These are phyloP conservation scores for Corvus moneduloides DNA, from an alignment of 2,113 vertebrate genomes.

Conservation along the genomic window DNA sequence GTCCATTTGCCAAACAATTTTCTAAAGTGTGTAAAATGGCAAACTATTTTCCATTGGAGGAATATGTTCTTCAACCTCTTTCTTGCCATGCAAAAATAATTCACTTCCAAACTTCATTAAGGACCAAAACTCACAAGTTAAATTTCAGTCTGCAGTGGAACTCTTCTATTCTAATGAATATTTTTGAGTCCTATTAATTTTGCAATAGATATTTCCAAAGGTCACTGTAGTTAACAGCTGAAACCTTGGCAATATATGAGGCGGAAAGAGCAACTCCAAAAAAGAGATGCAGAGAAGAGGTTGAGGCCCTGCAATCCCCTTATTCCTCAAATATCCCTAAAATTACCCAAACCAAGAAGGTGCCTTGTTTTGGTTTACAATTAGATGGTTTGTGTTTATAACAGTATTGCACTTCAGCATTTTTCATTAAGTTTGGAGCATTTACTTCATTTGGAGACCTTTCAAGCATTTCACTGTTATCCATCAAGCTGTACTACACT, in stretches of 20 bases:
- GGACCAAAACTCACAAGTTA: not conserved
- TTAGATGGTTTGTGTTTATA: not conserved
- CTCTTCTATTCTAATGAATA: not conserved
- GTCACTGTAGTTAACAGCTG: not conserved
- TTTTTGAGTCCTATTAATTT: not conserved
- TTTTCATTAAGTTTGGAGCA: not conserved
- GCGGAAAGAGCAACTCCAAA: not conserved
- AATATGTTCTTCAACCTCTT: not conserved
- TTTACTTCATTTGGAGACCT: not conserved
- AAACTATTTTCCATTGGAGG: not conserved
- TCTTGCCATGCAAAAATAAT: not conserved
- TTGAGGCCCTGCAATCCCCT: not conserved
- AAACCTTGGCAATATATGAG: not conserved
- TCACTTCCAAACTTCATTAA: not conserved
- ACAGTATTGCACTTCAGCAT: not conserved
- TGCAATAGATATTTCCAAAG: not conserved
- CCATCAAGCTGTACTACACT: not conserved
- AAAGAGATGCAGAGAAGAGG: not conserved
- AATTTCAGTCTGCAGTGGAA: not conserved
- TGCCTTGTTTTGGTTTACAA: not conserved
- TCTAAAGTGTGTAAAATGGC: not conserved
- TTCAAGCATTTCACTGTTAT: slow-evolving; percentile 12
- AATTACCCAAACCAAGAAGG: not conserved
- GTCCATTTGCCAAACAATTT: not conserved
- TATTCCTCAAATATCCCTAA: not conserved